Conservation (phyloP, 2,888 invertebrate genomes). For the Mimachlamys varia region DNA sequence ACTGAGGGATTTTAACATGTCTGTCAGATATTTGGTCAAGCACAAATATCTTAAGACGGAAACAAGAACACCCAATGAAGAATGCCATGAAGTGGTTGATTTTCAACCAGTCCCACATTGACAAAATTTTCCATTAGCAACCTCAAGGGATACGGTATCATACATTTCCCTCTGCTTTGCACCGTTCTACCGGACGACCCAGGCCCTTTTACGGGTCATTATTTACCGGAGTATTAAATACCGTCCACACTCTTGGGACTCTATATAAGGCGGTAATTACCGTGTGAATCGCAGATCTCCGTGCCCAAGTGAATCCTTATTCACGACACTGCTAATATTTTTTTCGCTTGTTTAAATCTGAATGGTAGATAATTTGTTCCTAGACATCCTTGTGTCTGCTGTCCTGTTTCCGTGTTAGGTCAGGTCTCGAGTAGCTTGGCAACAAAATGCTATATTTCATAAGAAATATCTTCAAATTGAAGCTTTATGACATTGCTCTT, state of each 20-base stretch:
- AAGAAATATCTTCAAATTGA: too few species aligned
- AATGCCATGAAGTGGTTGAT: neutral
- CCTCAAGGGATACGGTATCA: neutral
- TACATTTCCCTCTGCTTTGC: neutral
- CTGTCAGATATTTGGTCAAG: neutral
- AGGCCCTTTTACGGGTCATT: neutral
- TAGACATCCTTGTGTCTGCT: neutral
- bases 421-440: too few species aligned
- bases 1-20: neutral
- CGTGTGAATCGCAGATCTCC: neutral
- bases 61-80: neutral
- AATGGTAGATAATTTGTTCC: slow-evolving; percentile 6
- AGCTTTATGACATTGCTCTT: too few species aligned
- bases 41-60: neutral
- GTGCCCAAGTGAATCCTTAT: neutral
- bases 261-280: neutral
- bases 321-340: neutral
- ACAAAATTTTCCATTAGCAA: neutral
- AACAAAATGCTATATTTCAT: too few species aligned
- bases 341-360: neutral
- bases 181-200: neutral
- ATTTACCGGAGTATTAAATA: neutral
- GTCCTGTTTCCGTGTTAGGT: neutral
- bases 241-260: neutral
- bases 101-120: neutral